A percentile compares a stretch with the other conserved stretches of the same genome.
Evolutionary conservation across 2,888 invertebrate species (phyloP).

Genomic region (Amphipyra tragopoginis): DNA sequence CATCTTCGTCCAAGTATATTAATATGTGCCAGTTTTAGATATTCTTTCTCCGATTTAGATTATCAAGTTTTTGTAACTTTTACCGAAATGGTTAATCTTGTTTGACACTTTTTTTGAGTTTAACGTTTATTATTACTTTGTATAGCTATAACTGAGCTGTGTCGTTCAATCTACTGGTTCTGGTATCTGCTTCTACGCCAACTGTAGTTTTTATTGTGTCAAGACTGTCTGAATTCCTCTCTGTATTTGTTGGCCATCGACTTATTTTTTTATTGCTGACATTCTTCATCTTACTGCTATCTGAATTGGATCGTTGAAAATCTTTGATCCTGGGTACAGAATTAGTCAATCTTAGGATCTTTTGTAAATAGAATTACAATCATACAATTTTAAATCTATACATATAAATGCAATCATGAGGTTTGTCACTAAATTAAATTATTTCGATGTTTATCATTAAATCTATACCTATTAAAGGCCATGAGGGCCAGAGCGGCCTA

Average conservation of each 20-base stretch:
- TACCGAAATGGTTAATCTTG: neutral
- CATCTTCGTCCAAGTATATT: no score
- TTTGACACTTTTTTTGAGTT: neutral
- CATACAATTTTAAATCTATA: conserved; percentile 5
- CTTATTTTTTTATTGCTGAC: conserved; percentile 53
- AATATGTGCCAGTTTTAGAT: neutral
- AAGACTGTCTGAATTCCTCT: conserved; percentile 64
- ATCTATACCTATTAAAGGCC: no score
- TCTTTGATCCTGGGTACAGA: conserved; percentile 75
- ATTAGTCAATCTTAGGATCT: conserved; percentile 43
- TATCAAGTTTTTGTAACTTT: neutral
- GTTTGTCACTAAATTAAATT: neutral
- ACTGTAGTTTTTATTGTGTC: conserved; percentile 72
- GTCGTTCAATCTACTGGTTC: conserved; percentile 13
- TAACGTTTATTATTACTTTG: neutral
- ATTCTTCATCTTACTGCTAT: conserved; percentile 58
- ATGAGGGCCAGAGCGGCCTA: no score
- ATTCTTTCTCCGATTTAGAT: neutral
- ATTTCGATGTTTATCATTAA: no score
- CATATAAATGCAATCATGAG: conserved; percentile 13
- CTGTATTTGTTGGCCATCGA: conserved; percentile 55
- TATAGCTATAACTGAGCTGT: conserved; percentile 1
- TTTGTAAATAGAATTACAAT: neutral
- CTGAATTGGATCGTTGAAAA: conserved; percentile 59
- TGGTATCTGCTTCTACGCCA: conserved; percentile 60